Conservation (phyloP, 2,113 vertebrate genomes). For the Odocoileus hemionus region DNA sequence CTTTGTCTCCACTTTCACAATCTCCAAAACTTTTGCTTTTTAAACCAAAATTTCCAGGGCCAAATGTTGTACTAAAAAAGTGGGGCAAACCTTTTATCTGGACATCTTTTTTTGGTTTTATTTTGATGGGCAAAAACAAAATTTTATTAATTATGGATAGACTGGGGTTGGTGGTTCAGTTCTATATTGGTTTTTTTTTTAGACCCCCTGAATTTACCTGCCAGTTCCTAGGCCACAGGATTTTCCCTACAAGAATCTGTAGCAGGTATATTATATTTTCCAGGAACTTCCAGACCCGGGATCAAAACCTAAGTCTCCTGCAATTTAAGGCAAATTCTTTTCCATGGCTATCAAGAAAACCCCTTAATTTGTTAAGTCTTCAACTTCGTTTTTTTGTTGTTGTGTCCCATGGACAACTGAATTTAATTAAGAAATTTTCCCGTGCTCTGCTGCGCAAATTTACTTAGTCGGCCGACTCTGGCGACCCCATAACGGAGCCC, state of each 20-base stretch:
- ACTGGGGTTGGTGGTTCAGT: neutral
- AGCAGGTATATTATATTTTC: neutral
- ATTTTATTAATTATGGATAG: neutral
- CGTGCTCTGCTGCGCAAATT: too few relatives aligned
- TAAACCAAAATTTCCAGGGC: fast-evolving
- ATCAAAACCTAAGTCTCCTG: neutral
- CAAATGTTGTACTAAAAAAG: neutral
- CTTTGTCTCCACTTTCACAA: neutral
- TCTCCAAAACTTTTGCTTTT: neutral
- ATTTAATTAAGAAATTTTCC: neutral
- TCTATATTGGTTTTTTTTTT: neutral
- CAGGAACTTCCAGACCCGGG: fast-evolving
- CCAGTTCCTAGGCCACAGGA: neutral
- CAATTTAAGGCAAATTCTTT: neutral
- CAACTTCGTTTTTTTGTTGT: neutral
- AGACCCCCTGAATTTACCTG: neutral
- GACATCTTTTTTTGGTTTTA: neutral
- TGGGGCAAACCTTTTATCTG: neutral
- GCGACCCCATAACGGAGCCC: too few relatives aligned
- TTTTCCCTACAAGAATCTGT: neutral
- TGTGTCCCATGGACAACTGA: neutral
- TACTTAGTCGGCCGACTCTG: too few relatives aligned
- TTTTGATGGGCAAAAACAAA: neutral
- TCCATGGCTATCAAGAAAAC: neutral
- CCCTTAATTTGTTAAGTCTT: neutral